Base-by-base conservation (phyloP, 2,888 invertebrate species). In the Amaurobius ferox region DNA sequence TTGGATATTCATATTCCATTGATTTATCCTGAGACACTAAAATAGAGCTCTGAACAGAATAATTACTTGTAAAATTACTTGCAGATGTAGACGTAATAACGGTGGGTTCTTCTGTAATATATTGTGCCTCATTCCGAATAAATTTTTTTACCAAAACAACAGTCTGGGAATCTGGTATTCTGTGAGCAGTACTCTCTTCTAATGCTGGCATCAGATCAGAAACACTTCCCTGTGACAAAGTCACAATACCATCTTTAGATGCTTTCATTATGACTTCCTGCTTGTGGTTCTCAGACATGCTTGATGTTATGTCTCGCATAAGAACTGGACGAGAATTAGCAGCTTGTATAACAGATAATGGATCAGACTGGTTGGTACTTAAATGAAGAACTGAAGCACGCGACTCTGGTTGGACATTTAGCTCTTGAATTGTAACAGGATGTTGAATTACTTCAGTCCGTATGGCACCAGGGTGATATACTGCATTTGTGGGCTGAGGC, bases 361-460 rank as follows among this genome's bases (percentile, higher is more conserved):
- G 11, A 35, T 87, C 87, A 7, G 85, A 35, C 29, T 87, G 87
- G 48, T 83, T 87, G 3, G 85, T 79, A 40, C 74, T 87, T 3
- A 87, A 61, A 32, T 87, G 87, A 39, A 87, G 85, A n/a, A 87
- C 87, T 28, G 87, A 85, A 44, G 85, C 87, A 44, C 87, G 29
- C 6, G 71, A 72, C 23, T 87, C 87, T 26, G 74, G 87, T n/a
- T 79, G 85, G 23, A 66, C 61, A 61, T 26, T 48, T 19, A 78
- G 44, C 40, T 87, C 83, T 73, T 80, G 73, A 48, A 66, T 68
- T 29, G 79, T 23, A 72, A 72, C 70, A 40, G 80, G 48, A 87
- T 77, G 87, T 19, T 87, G 87, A 62, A 87, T 87, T 9, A 87
- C 87, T 61, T 87, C 81, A 19, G 87, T 87, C 19, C 81, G 44